Evolutionary conservation across 1,140 invertebrate genomes (phyloP).

Genomic region (Ladona fulva): DNA sequence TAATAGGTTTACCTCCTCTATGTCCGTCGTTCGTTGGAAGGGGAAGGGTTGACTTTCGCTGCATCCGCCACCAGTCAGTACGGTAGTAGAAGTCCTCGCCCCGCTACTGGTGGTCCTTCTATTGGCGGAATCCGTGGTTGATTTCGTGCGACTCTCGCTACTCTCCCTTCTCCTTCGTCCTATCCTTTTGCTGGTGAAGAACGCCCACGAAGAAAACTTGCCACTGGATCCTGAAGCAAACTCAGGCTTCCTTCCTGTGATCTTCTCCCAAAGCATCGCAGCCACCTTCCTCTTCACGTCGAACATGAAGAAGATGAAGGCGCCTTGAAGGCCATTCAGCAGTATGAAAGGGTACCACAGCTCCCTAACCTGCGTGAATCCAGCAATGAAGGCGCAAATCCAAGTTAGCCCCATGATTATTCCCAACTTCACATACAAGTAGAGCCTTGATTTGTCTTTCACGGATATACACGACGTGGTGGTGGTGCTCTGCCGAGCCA

Average conservation of each 20-base stretch:
- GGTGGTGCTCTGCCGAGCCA: background rate
- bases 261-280: conserved; percentile 27
- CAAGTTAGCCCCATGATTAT: background rate
- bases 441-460: background rate
- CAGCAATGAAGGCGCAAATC: background rate
- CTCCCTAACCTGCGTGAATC: conserved; percentile 15
- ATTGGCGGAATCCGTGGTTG: no score
- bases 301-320: conserved; percentile 41
- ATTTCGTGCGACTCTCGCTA: background rate
- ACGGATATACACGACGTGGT: background rate
- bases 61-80: no score
- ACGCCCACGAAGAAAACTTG: background rate
- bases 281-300: conserved; percentile 34
- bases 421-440: conserved; percentile 1
- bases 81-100: no score
- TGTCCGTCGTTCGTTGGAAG: no score
- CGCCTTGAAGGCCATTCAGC: conserved; percentile 39
- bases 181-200: background rate
- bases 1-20: no score
- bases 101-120: no score
- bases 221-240: background rate
- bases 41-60: no score
- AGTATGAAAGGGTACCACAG: conserved; percentile 40
- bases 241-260: background rate
- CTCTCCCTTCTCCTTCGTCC: background rate